Conservation (phyloP, 2,888 invertebrate genomes). For the Chrysina gloriosa region DNA sequence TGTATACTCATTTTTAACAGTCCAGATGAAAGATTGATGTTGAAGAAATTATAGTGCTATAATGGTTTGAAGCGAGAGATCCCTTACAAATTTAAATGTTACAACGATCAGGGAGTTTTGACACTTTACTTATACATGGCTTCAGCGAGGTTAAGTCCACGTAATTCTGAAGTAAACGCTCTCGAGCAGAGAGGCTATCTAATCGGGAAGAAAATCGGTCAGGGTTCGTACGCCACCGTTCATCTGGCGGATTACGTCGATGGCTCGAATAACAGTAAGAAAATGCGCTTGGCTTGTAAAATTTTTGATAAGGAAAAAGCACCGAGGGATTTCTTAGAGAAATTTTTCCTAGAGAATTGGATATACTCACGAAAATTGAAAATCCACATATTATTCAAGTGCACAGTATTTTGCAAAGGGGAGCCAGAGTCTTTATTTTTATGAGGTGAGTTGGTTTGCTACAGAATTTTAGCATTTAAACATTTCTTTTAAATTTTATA, state of each 20-base stretch:
- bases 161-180: constrained; percentile 86
- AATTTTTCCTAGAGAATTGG: constrained; percentile 93
- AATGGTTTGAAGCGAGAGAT: constrained; percentile 44
- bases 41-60: constrained; percentile 44
- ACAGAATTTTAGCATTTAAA: too few relatives aligned
- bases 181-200: constrained; percentile 86
- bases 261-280: constrained; percentile 75
- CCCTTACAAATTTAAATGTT: constrained; percentile 44
- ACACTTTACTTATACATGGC: constrained; percentile 67
- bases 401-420: constrained; percentile 86
- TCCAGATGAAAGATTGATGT: constrained; percentile 39
- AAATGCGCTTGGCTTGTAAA: constrained; percentile 86
- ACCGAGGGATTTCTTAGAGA: constrained; percentile 88
- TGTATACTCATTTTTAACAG: constrained; percentile 44
- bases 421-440: constrained; percentile 87
- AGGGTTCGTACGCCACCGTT: constrained; percentile 92
- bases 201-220: constrained; percentile 88
- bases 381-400: constrained; percentile 93
- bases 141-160: constrained; percentile 76
- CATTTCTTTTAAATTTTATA: too few relatives aligned
- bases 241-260: constrained; percentile 87
- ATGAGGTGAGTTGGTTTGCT: constrained; percentile 73
- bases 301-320: constrained; percentile 92
- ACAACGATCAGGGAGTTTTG: constrained; percentile 42
- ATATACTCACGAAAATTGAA: constrained; percentile 88